Base-by-base conservation (phyloP, 2,888 invertebrate genomes). In the Stenodema calcarata region DNA sequence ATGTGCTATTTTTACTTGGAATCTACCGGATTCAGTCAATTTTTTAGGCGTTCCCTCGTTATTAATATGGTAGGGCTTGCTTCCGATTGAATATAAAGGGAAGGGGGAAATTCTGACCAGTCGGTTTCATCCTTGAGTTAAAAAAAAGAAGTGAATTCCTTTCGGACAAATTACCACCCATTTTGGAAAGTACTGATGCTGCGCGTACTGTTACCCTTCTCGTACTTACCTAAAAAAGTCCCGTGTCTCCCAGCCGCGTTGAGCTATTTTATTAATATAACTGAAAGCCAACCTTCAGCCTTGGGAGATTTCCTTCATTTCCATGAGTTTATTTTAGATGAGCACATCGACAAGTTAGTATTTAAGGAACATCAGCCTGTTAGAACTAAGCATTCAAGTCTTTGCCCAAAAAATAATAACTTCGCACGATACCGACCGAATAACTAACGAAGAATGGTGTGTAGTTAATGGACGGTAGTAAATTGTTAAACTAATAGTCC, bases 161-260 rank as follows among this genome's bases (percentile, higher is more conserved):
- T 16, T 30, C 1, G 1, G 3, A 35, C 35, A 78, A 78, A 78
- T 44, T 44, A 16, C 75, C 6, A 11, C 27, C 78, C 78, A 23
- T 23, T 47, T 42, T 44, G 16, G 18, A 27, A n/a, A 14, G 27
- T n/a, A 44, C n/a, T 42, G n/a, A n/a, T n/a, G n/a, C 44, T 44
- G 44, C n/a, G 1, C 23, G 16, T 28, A 14, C 27, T 44, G 44
- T 27, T 23, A 16, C 54, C 80, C 62, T 80, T 75, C 18, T 30
- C 62, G 30, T 44, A 27, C 75, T 88, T 90, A 92, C 92, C 91
- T 92, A 93, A 23, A 93, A 91, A 90, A 91, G 92, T 35, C 93
- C 35, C 92, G 89, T 92, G 23, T 62, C 44, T 44, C 78, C 42
- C 23, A 44, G 44, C 44, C 23, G n/a, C 23, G 44, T 78, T 23